Percentiles rank a stretch among this genome's conserved stretches.
These are phyloP conservation scores for Cydia strobilella DNA, from an alignment of 1,140 invertebrate species.

Conservation along the genomic window DNA sequence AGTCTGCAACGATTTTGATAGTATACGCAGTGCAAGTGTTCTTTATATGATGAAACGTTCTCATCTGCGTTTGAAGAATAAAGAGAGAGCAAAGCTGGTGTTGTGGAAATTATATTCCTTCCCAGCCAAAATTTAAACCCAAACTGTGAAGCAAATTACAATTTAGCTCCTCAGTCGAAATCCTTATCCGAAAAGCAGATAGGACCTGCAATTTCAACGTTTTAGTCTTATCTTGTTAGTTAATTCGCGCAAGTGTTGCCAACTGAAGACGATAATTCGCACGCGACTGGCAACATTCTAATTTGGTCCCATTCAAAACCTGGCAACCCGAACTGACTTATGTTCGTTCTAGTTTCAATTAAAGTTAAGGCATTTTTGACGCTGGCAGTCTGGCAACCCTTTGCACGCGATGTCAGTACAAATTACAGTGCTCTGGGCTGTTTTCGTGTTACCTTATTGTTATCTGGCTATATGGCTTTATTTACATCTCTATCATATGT, in stretches of 20 bases:
- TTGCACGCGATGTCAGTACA: slow-evolving; percentile 5
- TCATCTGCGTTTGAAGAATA: too few species aligned
- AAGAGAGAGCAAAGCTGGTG: too few species aligned
- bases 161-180: neutral
- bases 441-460: neutral
- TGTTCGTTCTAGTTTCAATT: neutral
- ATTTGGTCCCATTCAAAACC: slow-evolving; percentile 31
- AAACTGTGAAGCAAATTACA: neutral
- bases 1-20: too few species aligned
- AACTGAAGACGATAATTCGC: slow-evolving; percentile 9
- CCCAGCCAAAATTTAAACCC: neutral
- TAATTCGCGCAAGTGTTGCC: slow-evolving; percentile 6
- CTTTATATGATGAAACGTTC: too few species aligned
- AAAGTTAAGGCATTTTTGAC: neutral
- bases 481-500: too few species aligned
- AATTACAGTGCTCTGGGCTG: neutral
- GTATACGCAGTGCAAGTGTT: too few species aligned
- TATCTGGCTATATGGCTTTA: neutral
- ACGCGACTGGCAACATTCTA: slow-evolving; percentile 33
- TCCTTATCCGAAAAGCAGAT: neutral
- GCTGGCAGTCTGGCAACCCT: neutral
- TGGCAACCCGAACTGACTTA: slow-evolving; percentile 10
- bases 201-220: slow-evolving; percentile 11
- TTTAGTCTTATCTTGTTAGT: slow-evolving; percentile 15
- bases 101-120: too few species aligned